Evolutionary conservation across 2,888 invertebrate species (phyloP).

Genomic region (Thera britannica): DNA sequence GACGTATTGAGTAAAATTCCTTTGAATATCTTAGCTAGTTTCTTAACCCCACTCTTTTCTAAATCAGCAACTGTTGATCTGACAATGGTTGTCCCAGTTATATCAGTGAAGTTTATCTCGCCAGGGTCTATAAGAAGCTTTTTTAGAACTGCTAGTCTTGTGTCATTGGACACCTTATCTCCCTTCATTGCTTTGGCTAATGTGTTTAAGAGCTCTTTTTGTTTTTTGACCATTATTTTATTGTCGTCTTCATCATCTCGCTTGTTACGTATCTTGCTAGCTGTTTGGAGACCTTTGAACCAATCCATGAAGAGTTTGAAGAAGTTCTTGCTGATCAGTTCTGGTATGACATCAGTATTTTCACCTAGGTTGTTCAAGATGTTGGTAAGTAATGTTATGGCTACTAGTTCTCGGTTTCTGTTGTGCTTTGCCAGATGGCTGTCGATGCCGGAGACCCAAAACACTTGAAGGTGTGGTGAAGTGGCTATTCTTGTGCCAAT

Average conservation of each 20-base stretch:
- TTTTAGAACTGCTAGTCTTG: constrained; percentile 85
- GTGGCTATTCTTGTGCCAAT: constrained; percentile 83
- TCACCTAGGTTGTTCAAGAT: constrained; percentile 80
- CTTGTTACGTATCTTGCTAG: constrained; percentile 83
- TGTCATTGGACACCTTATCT: constrained; percentile 75
- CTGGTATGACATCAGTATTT: constrained; percentile 77
- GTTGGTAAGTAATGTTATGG: constrained; percentile 84
- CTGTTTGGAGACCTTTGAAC: constrained; percentile 85
- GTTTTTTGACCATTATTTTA: constrained; percentile 81
- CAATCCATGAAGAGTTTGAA: constrained; percentile 86
- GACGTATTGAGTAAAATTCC: constrained; percentile 85
- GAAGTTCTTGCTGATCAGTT: constrained; percentile 87
- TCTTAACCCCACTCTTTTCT: constrained; percentile 85
- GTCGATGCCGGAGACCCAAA: constrained; percentile 84
- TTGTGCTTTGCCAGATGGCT: constrained; percentile 74
- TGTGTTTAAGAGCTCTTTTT: constrained; percentile 82
- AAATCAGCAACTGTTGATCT: constrained; percentile 87
- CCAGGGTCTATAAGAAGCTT: constrained; percentile 88
- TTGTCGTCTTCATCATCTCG: constrained; percentile 77
- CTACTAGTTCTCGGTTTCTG: constrained; percentile 85
- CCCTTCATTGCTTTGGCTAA: constrained; percentile 79
- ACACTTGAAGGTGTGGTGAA: constrained; percentile 78
- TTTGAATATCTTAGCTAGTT: constrained; percentile 86
- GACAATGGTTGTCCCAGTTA: constrained; percentile 87
- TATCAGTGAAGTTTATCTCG: constrained; percentile 89